A percentile compares a stretch with the other conserved stretches of the same genome.
Evolutionary conservation across 2,113 vertebrate species (phyloP).

Genomic region (Lamprologus speciosus): DNA sequence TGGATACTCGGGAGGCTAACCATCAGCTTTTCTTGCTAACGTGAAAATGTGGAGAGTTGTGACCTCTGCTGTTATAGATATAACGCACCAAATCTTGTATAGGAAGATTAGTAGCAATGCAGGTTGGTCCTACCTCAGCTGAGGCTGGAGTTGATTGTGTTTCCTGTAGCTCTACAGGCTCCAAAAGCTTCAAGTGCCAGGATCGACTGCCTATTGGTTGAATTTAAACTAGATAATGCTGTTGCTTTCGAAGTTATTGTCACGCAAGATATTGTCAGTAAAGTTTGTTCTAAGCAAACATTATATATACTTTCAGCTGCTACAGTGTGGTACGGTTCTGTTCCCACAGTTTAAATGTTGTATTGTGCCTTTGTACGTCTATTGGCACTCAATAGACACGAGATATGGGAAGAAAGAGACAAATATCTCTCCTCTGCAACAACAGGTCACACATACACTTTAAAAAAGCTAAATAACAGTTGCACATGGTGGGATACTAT

Average conservation of each 20-base stretch:
- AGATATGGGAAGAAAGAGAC: not conserved
- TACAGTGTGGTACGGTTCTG: not conserved
- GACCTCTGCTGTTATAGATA: conserved; percentile 21
- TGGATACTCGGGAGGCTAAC: conserved; percentile 13
- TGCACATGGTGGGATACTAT: not conserved
- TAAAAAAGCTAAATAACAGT: not conserved
- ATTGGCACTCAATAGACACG: not conserved
- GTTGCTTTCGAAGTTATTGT: not conserved
- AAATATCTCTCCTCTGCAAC: not conserved
- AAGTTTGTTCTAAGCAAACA: not conserved
- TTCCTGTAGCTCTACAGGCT: not conserved
- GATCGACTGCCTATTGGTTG: too few relatives aligned
- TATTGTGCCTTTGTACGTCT: not conserved
- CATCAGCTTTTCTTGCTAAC: not conserved
- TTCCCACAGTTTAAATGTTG: not conserved
- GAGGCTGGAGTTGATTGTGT: not conserved
- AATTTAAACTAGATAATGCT: not conserved
- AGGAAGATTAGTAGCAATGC: not conserved
- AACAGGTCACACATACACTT: not conserved
- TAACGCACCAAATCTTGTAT: not conserved
- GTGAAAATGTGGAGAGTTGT: conserved; percentile 4
- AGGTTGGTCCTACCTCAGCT: not conserved
- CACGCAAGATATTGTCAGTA: not conserved
- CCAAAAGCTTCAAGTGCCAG: not conserved
- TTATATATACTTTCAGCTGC: not conserved